Percentiles rank a stretch among this genome's conserved stretches.
Evolutionary conservation across 2,113 vertebrate species (phyloP).

Genomic region (Dascyllus trimaculatus): DNA sequence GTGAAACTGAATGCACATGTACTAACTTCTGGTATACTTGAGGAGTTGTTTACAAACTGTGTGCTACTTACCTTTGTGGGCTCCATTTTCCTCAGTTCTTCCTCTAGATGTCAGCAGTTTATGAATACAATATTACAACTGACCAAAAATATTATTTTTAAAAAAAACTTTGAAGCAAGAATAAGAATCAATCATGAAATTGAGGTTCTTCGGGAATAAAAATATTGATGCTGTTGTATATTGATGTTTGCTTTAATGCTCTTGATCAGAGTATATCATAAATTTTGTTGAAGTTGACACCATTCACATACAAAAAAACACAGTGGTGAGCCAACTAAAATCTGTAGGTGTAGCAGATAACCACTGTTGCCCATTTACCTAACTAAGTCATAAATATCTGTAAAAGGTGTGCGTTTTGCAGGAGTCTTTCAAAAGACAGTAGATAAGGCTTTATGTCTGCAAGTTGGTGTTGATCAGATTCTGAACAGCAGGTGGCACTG

Average conservation of each 20-base stretch:
- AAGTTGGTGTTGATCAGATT: neutral
- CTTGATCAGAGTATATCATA: neutral
- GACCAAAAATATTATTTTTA: too few species aligned
- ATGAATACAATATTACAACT: too few species aligned
- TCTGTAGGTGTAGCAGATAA: neutral
- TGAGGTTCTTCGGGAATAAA: too few species aligned
- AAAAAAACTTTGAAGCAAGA: too few species aligned
- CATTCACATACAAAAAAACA: neutral
- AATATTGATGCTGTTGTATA: neutral
- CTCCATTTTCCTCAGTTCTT: neutral
- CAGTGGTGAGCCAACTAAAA: neutral
- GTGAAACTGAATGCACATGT: neutral
- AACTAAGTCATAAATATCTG: neutral
- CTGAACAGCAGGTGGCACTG: conserved; percentile 79
- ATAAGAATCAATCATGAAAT: too few species aligned
- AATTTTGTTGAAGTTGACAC: neutral
- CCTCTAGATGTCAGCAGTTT: neutral
- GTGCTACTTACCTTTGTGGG: neutral
- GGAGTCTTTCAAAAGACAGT: neutral
- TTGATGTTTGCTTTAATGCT: neutral
- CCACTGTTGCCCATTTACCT: neutral
- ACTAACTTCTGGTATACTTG: neutral
- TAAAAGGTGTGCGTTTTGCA: neutral
- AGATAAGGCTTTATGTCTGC: neutral
- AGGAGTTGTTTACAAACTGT: neutral